These are phyloP conservation scores for Melanaphis sacchari DNA, from an alignment of 1,140 invertebrate species.

Conservation along the genomic window DNA sequence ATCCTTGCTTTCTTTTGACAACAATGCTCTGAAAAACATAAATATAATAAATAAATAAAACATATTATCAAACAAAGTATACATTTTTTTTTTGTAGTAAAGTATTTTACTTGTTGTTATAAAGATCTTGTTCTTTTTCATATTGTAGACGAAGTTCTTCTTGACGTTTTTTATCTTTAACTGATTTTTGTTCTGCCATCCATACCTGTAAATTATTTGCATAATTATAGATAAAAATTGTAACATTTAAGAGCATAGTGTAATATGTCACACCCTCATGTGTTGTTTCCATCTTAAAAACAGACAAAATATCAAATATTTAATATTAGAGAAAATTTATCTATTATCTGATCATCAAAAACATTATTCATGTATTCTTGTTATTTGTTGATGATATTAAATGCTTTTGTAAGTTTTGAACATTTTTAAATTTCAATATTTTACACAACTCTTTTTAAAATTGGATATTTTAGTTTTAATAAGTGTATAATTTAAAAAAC, in stretches of 20 bases:
- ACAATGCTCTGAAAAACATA: constrained; percentile 77
- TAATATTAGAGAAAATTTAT: neutral
- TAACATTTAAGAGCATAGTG: neutral
- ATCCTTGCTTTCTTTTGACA: constrained; percentile 98
- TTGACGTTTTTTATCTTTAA: constrained; percentile 97
- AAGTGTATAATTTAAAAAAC: neutral
- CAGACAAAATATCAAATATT: neutral
- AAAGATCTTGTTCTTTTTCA: constrained; percentile 98
- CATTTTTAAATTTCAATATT: neutral
- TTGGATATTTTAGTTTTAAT: neutral
- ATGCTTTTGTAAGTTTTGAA: neutral
- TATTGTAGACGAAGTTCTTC: constrained; percentile 96
- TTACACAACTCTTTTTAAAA: too few relatives aligned
- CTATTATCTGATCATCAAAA: neutral
- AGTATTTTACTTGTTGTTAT: constrained; percentile 87
- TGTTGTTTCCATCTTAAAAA: neutral
- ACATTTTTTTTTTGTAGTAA: neutral
- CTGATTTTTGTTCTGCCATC: constrained; percentile 99
- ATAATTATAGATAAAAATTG: neutral
- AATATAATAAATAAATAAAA: neutral
- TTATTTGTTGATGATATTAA: neutral
- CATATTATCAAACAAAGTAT: neutral
- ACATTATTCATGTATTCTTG: neutral
- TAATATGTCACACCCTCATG: neutral
- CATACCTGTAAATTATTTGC: constrained; percentile 78